A percentile compares a stretch with the other conserved stretches of the same genome.
phyloP scores from a whole-genome alignment of 2,888 invertebrate species.

The Drosophila trichaetosa region DNA sequence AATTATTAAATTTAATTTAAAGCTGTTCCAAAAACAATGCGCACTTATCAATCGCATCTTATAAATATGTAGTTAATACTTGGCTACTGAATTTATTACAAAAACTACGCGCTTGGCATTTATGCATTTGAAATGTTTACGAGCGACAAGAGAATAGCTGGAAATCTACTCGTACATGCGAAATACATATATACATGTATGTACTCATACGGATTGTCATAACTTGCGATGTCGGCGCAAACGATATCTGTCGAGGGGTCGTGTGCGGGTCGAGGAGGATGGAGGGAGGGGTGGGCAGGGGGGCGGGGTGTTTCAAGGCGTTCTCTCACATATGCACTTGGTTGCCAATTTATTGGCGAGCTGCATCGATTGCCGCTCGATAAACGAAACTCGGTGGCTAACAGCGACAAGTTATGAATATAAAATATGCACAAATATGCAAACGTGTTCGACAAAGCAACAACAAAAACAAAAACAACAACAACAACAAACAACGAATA shows the following conservation, averaged over 20 bases:
- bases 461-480: slow-evolving; percentile 23
- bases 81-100: slow-evolving; percentile 64
- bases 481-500: slow-evolving; percentile 59
- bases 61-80: slow-evolving; percentile 57
- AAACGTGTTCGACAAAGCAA: slow-evolving; percentile 60
- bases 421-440: slow-evolving; percentile 81
- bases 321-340: slow-evolving; percentile 45
- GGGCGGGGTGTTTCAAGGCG: slow-evolving; percentile 63
- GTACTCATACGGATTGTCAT: slow-evolving; percentile 65
- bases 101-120: slow-evolving; percentile 67
- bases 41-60: slow-evolving; percentile 27
- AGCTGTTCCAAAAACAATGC: slow-evolving; percentile 32
- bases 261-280: slow-evolving; percentile 44
- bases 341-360: slow-evolving; percentile 77
- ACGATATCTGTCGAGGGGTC: background rate
- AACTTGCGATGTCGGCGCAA: slow-evolving; percentile 63
- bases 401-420: slow-evolving; percentile 80
- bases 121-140: slow-evolving; percentile 67
- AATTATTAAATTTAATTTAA: background rate
- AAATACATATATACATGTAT: background rate
- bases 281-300: background rate
- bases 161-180: slow-evolving; percentile 9
- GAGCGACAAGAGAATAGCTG: slow-evolving; percentile 23
- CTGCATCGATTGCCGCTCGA: slow-evolving; percentile 77
- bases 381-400: slow-evolving; percentile 55